Conservation (phyloP, 1,140 invertebrate genomes). For the Phymorhynchus buccinoides region DNA sequence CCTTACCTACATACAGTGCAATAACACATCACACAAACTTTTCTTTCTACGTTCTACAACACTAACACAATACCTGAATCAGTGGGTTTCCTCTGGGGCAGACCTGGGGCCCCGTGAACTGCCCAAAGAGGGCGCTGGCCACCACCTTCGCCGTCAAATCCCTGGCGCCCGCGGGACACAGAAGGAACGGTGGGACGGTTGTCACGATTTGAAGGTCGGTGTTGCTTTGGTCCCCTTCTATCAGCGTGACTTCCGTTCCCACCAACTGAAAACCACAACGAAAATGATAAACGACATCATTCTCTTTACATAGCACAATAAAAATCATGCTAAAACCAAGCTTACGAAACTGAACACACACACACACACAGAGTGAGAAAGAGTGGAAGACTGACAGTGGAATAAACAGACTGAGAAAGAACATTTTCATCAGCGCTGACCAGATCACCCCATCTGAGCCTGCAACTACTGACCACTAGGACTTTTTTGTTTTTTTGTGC, state of each 20-base stretch:
- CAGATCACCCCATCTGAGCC: too few relatives aligned
- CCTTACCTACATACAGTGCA: neutral
- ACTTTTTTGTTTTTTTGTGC: too few relatives aligned
- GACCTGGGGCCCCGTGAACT: constrained; percentile 41
- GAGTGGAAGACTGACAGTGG: too few relatives aligned
- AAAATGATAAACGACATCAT: neutral
- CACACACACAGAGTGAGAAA: too few relatives aligned
- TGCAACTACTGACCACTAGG: too few relatives aligned
- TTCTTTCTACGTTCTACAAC: neutral
- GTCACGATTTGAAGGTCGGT: constrained; percentile 38
- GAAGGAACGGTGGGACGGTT: constrained; percentile 52
- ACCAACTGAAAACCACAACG: constrained; percentile 37
- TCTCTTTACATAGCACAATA: neutral
- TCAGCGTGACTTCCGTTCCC: constrained; percentile 39
- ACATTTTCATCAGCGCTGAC: too few relatives aligned
- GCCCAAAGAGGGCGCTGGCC: constrained; percentile 22
- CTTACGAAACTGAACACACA: too few relatives aligned
- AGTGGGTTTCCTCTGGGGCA: constrained; percentile 54
- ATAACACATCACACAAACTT: neutral
- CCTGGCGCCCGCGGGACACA: constrained; percentile 39
- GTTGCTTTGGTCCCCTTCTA: constrained; percentile 46
- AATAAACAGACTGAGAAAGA: too few relatives aligned
- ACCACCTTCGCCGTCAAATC: constrained; percentile 8
- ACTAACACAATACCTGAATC: constrained; percentile 50
- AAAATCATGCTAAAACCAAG: too few relatives aligned